Base-by-base conservation (phyloP, 1,140 invertebrate genomes). In the Drosophila bocqueti region DNA sequence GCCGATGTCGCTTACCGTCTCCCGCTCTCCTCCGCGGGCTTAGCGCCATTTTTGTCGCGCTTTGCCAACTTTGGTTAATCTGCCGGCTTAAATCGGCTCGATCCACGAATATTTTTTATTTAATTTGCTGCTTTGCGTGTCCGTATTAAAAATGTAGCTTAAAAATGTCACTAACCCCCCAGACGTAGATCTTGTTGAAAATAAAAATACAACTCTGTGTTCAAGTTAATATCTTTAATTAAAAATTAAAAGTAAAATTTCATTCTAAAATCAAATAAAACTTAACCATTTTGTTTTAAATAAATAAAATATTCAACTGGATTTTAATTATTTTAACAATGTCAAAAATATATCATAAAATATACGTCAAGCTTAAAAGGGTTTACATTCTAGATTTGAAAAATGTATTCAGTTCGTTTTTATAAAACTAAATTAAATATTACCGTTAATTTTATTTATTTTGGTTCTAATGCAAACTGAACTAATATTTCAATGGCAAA, bases 41-140 rank as follows among this genome's bases (percentile, higher is more conserved):
- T 82, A 90, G 85, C 85, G 85, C 85, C 85, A 90, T 90, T 90
- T 89, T 90, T 85, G 85, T 90, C 81, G 86, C 84, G 85, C 78
- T 89, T 72, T 72, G 60, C 77, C 65, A 61, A 59, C 76, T 64
- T 67, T 74, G 73, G 38, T 76, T 89, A 89, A 89, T 90, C 84
- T 85, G 50, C 24, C 11, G 67, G 61, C 49, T 66, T 49, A 68
- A 74, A 87, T 89, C 83, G 67, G 61, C 49, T 42, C 46, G 45
- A 85, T 66, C 36, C 47, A 16, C 50, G 52, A 67, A 69, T 79
- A 61, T 80, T 76, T 73, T 38, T 46, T 59, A 76, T 81, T 84
- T 73, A 65, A 80, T 81, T 78, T 66, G 54, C 62, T 67, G 21
- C 13, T 15, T 49, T 40, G 42, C 26, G 57, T 60, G 31, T 47